A percentile compares a stretch with the other conserved stretches of the same genome.
Evolutionary conservation across 2,113 vertebrate genomes (phyloP).

Genomic region (Cyprinodon tularosa): DNA sequence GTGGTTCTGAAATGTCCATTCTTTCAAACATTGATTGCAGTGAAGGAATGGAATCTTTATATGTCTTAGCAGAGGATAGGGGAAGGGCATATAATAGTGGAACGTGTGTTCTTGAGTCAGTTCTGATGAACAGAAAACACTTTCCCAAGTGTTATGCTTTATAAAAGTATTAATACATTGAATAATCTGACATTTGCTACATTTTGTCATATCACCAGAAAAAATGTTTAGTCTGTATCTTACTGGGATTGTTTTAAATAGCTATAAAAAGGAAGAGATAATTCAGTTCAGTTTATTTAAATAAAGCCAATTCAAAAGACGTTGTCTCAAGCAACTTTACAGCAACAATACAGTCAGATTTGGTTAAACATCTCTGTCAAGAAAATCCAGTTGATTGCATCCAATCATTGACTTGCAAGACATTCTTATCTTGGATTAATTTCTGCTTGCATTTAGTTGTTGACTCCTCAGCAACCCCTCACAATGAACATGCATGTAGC

Average conservation of each 20-base stretch:
- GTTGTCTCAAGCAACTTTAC: too few species aligned
- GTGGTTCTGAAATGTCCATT: slow-evolving; percentile 7
- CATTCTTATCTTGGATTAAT: too few species aligned
- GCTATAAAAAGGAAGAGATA: too few species aligned
- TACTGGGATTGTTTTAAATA: not conserved
- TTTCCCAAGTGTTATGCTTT: not conserved
- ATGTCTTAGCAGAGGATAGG: not conserved
- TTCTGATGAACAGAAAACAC: not conserved
- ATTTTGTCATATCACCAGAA: not conserved
- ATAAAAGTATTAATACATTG: not conserved
- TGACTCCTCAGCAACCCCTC: too few species aligned
- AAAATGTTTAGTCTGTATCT: not conserved
- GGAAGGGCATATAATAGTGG: not conserved
- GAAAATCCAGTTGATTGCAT: too few species aligned
- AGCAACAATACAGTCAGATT: too few species aligned
- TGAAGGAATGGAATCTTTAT: not conserved
- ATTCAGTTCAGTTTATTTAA: too few species aligned
- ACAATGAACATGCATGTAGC: too few species aligned
- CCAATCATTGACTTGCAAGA: too few species aligned
- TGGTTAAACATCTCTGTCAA: too few species aligned
- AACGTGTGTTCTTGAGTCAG: not conserved
- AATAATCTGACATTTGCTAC: not conserved
- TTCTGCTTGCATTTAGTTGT: too few species aligned
- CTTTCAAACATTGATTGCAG: not conserved
- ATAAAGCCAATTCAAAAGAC: too few species aligned